phyloP scores from a whole-genome alignment of 2,888 invertebrate genomes.

The Chaitophorus viminalis region DNA sequence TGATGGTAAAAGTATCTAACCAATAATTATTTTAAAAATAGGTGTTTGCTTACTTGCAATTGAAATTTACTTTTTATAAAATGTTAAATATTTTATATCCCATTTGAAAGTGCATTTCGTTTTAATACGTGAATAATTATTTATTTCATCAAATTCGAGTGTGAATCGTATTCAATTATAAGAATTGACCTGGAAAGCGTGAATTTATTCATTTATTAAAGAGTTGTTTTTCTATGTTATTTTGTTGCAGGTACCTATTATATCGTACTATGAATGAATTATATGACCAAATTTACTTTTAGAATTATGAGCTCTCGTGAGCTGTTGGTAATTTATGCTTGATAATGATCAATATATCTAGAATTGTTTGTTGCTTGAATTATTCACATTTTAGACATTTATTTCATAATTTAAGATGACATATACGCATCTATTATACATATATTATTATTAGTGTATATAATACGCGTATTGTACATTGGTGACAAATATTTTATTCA shows the following conservation, averaged over 20 bases:
- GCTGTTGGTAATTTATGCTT: not conserved
- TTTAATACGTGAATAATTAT: not conserved
- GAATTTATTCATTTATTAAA: not conserved
- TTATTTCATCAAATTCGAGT: not conserved
- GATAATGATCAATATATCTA: not conserved
- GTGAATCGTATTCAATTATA: not conserved
- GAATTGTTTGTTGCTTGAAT: not conserved
- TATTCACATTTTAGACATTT: not conserved
- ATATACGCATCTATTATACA: no score
- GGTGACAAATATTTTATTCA: not conserved
- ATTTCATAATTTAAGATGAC: constrained; percentile 6
- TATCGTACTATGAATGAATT: not conserved
- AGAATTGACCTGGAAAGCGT: not conserved
- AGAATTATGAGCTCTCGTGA: not conserved
- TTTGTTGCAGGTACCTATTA: not conserved
- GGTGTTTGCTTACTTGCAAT: not conserved
- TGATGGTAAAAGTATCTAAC: no score
- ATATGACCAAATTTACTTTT: not conserved
- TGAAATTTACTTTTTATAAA: not conserved
- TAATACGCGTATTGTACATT: not conserved
- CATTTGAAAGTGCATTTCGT: not conserved
- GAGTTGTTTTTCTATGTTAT: not conserved
- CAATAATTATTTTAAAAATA: no score
- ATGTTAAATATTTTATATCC: not conserved
- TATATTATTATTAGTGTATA: not conserved